Conservation (phyloP, 2,888 invertebrate species). For the Agrochola circellaris region DNA sequence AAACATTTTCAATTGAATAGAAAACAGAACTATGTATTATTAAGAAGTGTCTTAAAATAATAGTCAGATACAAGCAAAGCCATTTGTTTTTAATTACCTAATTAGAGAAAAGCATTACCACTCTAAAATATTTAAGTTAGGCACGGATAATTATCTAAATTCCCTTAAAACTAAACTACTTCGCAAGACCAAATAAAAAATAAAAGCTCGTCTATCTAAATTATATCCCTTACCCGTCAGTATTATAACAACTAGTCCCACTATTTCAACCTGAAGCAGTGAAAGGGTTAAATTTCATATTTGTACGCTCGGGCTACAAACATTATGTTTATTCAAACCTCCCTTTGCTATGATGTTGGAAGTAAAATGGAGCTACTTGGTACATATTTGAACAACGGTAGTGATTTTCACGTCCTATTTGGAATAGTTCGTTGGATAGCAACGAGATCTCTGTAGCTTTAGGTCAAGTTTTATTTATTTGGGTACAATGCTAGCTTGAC, state of each 20-base stretch:
- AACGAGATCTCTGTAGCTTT: not conserved
- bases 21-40: not conserved
- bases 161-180: not conserved
- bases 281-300: constrained; percentile 66
- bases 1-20: not conserved
- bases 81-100: not conserved
- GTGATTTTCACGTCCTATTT: constrained; percentile 14
- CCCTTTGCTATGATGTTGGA: constrained; percentile 46
- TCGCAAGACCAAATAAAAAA: constrained; percentile 26
- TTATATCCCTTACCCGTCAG: constrained; percentile 34
- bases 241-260: constrained; percentile 50
- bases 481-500: too few species aligned
- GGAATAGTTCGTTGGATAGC: not conserved
- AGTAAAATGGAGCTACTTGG: constrained; percentile 43
- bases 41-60: not conserved
- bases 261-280: constrained; percentile 59
- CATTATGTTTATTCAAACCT: constrained; percentile 63
- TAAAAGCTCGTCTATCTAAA: constrained; percentile 19
- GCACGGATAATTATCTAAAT: not conserved
- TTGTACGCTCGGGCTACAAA: constrained; percentile 56
- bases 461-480: not conserved
- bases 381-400: constrained; percentile 15
- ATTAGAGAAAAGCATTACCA: not conserved
- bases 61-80: not conserved
- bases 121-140: not conserved